Evolutionary conservation across 1,140 invertebrate species (phyloP).

Genomic region (Pararge aegeria): DNA sequence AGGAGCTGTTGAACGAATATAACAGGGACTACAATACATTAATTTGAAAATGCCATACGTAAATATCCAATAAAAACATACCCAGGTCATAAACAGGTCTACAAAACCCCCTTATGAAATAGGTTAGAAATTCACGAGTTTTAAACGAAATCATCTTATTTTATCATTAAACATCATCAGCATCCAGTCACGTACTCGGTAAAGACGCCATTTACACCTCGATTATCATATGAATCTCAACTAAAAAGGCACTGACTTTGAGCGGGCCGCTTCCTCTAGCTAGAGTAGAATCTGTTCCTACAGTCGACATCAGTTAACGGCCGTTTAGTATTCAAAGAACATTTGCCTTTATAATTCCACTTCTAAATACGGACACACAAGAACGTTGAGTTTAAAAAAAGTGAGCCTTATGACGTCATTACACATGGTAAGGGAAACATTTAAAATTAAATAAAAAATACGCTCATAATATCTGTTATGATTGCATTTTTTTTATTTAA

Average conservation of each 20-base stretch:
- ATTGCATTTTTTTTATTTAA: no score
- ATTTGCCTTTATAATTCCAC: conserved; percentile 70
- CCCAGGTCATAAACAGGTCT: no score
- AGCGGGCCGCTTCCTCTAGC: conserved; percentile 36
- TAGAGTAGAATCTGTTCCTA: no score
- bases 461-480: no score
- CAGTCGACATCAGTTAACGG: conserved; percentile 20
- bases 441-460: no score
- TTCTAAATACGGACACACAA: conserved; percentile 62
- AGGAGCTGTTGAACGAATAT: no score
- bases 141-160: not conserved
- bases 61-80: no score
- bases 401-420: conserved; percentile 21
- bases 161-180: conserved; percentile 1
- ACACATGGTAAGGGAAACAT: not conserved
- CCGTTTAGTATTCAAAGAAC: conserved; percentile 65
- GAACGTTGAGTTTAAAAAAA: conserved; percentile 34
- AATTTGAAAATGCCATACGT: no score
- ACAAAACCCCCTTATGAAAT: no score
- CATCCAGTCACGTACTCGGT: conserved; percentile 6
- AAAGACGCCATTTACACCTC: conserved; percentile 36
- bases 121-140: no score
- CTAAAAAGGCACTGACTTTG: conserved; percentile 35
- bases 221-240: conserved; percentile 54
- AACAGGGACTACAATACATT: no score